Evolutionary conservation across 2,888 invertebrate species (phyloP).

Genomic region (Sphecodes monilicornis): DNA sequence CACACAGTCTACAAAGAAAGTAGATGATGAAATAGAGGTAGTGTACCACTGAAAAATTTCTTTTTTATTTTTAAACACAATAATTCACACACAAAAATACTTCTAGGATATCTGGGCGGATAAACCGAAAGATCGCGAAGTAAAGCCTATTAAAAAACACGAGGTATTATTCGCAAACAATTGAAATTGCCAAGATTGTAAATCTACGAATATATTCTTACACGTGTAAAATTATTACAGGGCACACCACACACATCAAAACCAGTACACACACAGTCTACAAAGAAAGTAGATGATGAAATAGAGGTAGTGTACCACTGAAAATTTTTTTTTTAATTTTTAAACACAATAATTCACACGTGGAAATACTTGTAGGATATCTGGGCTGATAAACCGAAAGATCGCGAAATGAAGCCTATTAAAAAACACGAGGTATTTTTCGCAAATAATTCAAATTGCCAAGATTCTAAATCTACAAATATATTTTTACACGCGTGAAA

Average conservation of each 20-base stretch:
- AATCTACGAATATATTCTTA: background rate
- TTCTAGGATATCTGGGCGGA: background rate
- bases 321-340: too few relatives aligned
- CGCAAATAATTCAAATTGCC: too few relatives aligned
- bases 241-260: too few relatives aligned
- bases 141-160: background rate
- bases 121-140: background rate
- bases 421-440: constrained; percentile 44
- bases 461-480: too few relatives aligned
- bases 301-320: too few relatives aligned
- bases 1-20: background rate
- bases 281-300: background rate
- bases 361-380: constrained; percentile 34
- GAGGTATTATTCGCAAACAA: background rate
- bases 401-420: constrained; percentile 20
- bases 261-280: background rate
- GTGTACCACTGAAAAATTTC: too few relatives aligned
- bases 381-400: constrained; percentile 20
- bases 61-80: too few relatives aligned
- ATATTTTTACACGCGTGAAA: too few relatives aligned
- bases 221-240: too few relatives aligned
- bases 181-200: background rate
- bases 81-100: too few relatives aligned
- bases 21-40: background rate
- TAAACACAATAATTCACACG: too few relatives aligned